Percentiles rank a stretch among this genome's conserved stretches.
These are phyloP conservation scores for Temnothorax ravouxi DNA, from an alignment of 2,888 invertebrate species.

Conservation along the genomic window DNA sequence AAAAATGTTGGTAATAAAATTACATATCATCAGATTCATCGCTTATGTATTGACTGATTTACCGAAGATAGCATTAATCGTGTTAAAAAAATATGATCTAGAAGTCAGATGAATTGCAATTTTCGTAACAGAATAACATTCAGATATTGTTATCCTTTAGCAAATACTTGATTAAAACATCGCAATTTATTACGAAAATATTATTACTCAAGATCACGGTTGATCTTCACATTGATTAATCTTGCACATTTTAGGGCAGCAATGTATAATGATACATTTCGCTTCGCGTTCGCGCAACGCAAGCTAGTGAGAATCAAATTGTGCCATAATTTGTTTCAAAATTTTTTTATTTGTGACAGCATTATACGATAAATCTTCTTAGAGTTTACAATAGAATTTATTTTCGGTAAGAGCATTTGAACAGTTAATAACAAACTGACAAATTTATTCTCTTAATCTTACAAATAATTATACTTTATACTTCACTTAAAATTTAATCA, in stretches of 20 bases:
- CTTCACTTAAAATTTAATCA: conserved; percentile 27
- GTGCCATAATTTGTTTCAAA: conserved; percentile 35
- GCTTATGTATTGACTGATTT: not conserved
- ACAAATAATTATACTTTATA: conserved; percentile 25
- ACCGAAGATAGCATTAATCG: not conserved
- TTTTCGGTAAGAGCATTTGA: conserved; percentile 29
- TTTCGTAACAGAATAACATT: not conserved
- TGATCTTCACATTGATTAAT: not conserved
- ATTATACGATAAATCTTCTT: conserved; percentile 31
- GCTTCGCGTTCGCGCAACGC: not conserved
- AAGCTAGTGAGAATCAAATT: conserved; percentile 9
- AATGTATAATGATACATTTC: not conserved
- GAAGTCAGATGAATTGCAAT: not conserved
- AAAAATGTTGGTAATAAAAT: not conserved
- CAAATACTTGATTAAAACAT: not conserved
- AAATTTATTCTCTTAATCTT: conserved; percentile 23
- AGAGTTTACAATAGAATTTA: conserved; percentile 46
- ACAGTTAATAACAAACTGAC: conserved; percentile 42
- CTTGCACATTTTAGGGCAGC: not conserved
- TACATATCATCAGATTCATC: not conserved
- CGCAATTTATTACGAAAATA: not conserved
- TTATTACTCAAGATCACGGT: not conserved
- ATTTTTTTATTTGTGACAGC: conserved; percentile 37
- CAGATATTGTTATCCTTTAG: not conserved
- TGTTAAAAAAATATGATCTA: not conserved